Percentiles rank a stretch among this genome's conserved stretches.
Evolutionary conservation across 2,888 invertebrate species (phyloP).

Genomic region (Cephonodes hylas): DNA sequence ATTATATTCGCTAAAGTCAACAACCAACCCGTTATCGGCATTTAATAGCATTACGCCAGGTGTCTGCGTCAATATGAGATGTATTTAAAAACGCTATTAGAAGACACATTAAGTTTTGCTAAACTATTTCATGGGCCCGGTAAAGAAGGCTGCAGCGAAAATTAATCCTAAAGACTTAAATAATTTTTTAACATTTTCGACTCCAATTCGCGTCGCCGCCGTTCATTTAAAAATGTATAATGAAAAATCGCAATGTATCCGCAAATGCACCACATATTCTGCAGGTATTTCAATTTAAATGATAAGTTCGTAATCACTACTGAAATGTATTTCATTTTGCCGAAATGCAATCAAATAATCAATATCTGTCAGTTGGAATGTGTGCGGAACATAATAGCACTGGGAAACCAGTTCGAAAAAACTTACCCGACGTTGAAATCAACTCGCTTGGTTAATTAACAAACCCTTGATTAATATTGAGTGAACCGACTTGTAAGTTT

Average conservation of each 20-base stretch:
- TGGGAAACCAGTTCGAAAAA: conserved; percentile 9
- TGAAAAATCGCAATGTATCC: neutral
- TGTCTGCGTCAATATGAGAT: neutral
- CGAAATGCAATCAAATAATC: conserved; percentile 4
- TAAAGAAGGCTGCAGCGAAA: neutral
- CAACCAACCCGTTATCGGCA: neutral
- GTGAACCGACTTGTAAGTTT: conserved; percentile 33
- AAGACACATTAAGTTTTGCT: neutral
- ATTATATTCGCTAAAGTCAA: neutral
- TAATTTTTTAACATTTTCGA: neutral
- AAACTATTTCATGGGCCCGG: neutral
- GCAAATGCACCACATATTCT: neutral
- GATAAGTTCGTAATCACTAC: neutral
- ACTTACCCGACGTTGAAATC: conserved; percentile 7
- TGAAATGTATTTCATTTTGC: conserved; percentile 4
- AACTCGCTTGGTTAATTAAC: conserved; percentile 40
- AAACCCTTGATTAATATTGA: conserved; percentile 44
- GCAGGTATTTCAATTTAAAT: conserved; percentile 3
- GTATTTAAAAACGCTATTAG: neutral
- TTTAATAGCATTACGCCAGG: neutral
- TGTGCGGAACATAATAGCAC: neutral
- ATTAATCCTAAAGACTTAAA: neutral
- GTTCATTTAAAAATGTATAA: conserved; percentile 2
- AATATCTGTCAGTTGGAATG: conserved; percentile 2
- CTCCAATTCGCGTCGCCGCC: neutral